Evolutionary conservation across 2,113 vertebrate species (phyloP).

Genomic region (Athene noctua): DNA sequence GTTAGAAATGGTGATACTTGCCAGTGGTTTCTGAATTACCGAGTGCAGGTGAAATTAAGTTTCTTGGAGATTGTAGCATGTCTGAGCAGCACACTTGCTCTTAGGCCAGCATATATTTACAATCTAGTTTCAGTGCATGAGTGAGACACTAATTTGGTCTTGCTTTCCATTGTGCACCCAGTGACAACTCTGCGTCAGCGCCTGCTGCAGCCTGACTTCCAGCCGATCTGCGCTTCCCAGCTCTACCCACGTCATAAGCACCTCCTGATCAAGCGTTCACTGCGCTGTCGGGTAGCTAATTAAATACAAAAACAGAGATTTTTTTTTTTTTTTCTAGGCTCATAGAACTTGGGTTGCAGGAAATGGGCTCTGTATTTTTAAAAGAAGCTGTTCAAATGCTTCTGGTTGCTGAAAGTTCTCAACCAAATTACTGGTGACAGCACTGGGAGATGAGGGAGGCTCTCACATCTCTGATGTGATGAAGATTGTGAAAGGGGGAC

Average conservation of each 20-base stretch:
- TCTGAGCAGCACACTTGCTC: rapidly evolving
- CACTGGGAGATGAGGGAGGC: neutral
- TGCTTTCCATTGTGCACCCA: slow-evolving; percentile 40
- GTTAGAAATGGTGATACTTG: neutral
- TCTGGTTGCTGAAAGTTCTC: neutral
- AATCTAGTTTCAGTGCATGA: neutral
- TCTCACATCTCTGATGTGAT: neutral
- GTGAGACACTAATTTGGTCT: neutral
- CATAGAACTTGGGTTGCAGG: neutral
- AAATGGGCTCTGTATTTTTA: neutral
- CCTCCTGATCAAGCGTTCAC: slow-evolving; percentile 95
- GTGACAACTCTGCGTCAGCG: slow-evolving; percentile 95
- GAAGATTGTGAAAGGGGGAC: neutral
- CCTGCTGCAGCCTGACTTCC: slow-evolving; percentile 95
- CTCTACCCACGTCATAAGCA: slow-evolving; percentile 97
- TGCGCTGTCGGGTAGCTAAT: slow-evolving; percentile 89
- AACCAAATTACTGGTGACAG: neutral
- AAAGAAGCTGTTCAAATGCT: neutral
- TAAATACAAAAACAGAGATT: neutral
- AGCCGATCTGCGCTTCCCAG: slow-evolving; percentile 92
- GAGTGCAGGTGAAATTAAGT: neutral
- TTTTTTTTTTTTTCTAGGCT: neutral
- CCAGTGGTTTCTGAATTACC: neutral
- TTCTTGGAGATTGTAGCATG: neutral
- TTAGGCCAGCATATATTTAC: neutral